Base-by-base conservation (phyloP, 2,888 invertebrate genomes). In the Octonoba sinensis region DNA sequence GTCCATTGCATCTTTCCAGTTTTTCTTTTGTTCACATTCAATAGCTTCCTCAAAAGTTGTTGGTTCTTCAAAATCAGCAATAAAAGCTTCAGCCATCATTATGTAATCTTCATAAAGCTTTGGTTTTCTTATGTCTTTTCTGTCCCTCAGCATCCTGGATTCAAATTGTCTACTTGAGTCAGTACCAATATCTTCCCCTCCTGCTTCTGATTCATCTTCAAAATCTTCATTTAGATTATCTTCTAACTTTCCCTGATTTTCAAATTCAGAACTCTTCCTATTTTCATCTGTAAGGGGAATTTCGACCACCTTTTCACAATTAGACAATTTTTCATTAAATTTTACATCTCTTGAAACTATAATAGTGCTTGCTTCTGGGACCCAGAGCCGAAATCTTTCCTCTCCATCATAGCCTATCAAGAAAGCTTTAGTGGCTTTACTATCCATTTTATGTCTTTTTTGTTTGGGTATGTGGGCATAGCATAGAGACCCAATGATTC, bases 321-420 rank as follows among this genome's bases (percentile, higher is more conserved):
- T 36, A 6, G 16, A 2, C 2, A 20, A 8, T 22, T 62, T 72
- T 27, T 72, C 72, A 16, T 36, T 0, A 27, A 62, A 72, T 13
- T 11, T 27, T 3, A 51, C 62, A 62, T 20, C 51, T 36, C 62
- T 12, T 12, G 62, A 72, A 1, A n/a, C 16, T 36, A 72, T 59
- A 1, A 51, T 16, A 24, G 0, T n/a, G 6, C 3, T 49, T 13
- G 13, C 1, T 20, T 72, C 20, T 62, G n/a, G 1, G 22, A 51
- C n/a, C 18, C 36, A 72, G 16, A 49, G 16, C 2, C 18, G 12
- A 15, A 51, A 70, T 16, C 24, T 36, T 47, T 69, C 56, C 27
- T 69, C 69, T 12, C 24, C 70, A 18, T 77, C 73, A 66, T 86
- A 84, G 22, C 85, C 84, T 11, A 86, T 44, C 24, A 85, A 69